Evolutionary conservation across 2,113 vertebrate genomes (phyloP).

Genomic region (Trematocara marginatum): DNA sequence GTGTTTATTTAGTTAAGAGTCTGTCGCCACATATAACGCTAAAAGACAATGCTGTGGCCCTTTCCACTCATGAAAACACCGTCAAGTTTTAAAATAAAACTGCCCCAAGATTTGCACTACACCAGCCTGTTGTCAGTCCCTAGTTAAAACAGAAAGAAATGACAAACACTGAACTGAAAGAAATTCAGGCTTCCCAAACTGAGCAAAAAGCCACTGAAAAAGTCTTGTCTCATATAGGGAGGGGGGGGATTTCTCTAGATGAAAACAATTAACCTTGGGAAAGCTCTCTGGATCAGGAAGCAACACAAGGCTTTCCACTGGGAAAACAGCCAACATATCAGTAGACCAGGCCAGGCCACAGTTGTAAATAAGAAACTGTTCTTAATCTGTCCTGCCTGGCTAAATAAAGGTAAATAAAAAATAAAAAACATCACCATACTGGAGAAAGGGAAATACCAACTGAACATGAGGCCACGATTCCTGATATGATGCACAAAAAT

Average conservation of each 20-base stretch:
- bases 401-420: too few species aligned
- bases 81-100: neutral
- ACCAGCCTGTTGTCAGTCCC: neutral
- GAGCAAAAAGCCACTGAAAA: neutral
- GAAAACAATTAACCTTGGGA: neutral
- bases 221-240: neutral
- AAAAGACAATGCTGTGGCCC: neutral
- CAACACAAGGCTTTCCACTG: neutral
- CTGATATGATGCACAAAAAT: neutral
- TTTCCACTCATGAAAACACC: neutral
- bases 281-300: neutral
- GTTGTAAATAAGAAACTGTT: too few species aligned
- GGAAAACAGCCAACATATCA: neutral
- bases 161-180: neutral
- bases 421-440: neutral
- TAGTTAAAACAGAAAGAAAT: neutral
- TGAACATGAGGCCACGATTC: neutral
- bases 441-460: neutral
- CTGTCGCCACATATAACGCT: neutral
- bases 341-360: neutral
- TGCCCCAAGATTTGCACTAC: neutral
- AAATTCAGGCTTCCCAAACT: neutral
- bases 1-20: neutral
- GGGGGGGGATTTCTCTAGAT: neutral
- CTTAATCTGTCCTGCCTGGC: too few species aligned